Evolutionary conservation across 64 coral and sea anemone species (phyloP), one percentile per base, ranked within the genome.

Genomic region (Astreopora myriophthalma): DNA sequence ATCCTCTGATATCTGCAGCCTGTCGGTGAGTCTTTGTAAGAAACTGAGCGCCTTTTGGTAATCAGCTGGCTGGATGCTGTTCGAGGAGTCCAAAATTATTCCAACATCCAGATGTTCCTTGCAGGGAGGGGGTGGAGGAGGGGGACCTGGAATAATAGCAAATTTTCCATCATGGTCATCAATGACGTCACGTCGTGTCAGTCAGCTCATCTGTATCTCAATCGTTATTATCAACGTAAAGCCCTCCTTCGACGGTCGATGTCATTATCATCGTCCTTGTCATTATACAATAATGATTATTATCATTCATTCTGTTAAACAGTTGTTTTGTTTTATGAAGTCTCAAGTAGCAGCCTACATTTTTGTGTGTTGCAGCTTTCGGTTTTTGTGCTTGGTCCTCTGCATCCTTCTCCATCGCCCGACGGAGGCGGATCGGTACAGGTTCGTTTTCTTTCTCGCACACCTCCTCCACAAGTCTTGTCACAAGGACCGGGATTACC

Each of bases 401-500:
- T 35, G 12, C 89, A 92, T 2, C 11, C 35, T n/a, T 74, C n/a
- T 17, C 79, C 89, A 23, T 74, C 31, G 11, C 70, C 55, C 1
- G 48, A 72, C 6, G 74, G 79, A 2, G 63, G 62, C 51, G 84
- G 84, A 37, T 85, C 85, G 24, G 66, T 70, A 38, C 89, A 92
- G 16, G 79, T 85, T 46, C 89, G 65, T 26, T 49, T 37, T 35
- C 79, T 69, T 22, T 40, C 13, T 36, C 33, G 63, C 5, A 65
- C 20, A 34, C 89, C 89, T 30, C 78, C 80, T 28, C 89, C 89
- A 85, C 89, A 92, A 6, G 78, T 85, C 34, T 84, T 92, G 27
- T 85, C 79, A 75, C 89, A 92, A 12, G 27, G 51, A 28, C 66
- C 82, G 2, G 78, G 82, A n/a, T 30, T 26, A 27, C 78, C 33